Base-by-base conservation (phyloP, 2,113 vertebrate genomes). In the Passer domesticus region DNA sequence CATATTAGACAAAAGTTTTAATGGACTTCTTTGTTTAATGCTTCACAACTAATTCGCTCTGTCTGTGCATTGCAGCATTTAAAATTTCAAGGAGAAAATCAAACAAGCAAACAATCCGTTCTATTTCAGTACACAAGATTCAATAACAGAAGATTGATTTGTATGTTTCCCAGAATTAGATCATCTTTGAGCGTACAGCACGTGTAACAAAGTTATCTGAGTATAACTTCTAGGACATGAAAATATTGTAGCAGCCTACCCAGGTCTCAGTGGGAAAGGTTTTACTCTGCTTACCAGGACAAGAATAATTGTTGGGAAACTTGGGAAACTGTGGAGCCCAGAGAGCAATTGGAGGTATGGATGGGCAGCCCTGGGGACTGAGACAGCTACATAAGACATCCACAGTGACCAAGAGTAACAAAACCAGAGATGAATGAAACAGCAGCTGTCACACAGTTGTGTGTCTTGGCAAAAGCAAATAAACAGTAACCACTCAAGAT, bases 31-130 rank as follows among this genome's bases (percentile, higher is more conserved):
- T 15, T 37, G 2, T 92, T 58, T 83, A 90, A 85, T 31, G 13
- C 8, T 46, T 68, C 33, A 22, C 15, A 35, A 18, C 18, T 59
- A 79, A 89, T 94, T 79, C 11, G 59, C 33, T 82, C 27, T 63
- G 14, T 56, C 14, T n/a, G 21, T 50, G 39, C 44, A 60, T 3
- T 79, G 49, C 17, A 79, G 15, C 41, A 44, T 35, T 64, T 72
- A 41, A 66, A 83, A 55, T 81, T 74, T 92, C 64, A 67, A 53
- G 37, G 18, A 21, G 27, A 35, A 68, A 89, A 78, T 9, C 11
- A 67, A 25, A 18, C 6, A 14, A 80, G 2, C 5, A 21, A 91
- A 4, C 17, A n/a, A 41, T 12, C 11, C 0, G 0, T 81, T 59
- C 21, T 39, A n/a, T 74, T 91, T 81, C 52, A 30, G 27, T 43